Evolutionary conservation across 1,140 invertebrate species (phyloP), one percentile per base, ranked within the genome.

Genomic region (Drosophila gunungcola): DNA sequence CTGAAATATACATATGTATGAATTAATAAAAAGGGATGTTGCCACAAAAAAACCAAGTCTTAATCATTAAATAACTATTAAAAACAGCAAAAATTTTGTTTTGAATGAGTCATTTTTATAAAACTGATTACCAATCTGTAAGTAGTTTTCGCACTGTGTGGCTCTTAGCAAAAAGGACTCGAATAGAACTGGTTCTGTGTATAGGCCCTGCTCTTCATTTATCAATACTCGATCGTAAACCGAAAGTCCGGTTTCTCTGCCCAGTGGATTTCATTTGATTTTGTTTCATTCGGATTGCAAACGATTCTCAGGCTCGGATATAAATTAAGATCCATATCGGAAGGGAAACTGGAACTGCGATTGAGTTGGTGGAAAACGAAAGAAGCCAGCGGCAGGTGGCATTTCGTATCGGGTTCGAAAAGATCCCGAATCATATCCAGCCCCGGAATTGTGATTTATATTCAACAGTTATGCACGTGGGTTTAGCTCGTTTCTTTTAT

Each of bases 321-420:
- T 86, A 80, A 84, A 80, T 89, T 73, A 89, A 89, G 84, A 84
- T 89, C 84, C 79, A 80, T 89, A 89, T 89, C 84, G 64, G 67
- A 70, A 70, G 67, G 67, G 67, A 70, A 70, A 70, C 67, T 70
- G 45, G 46, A 70, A 61, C 49, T 69, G 63, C 32, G 42, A 69
- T 45, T 70, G 67, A 39, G 43, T 49, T 29, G 45, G 34, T 49
- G 41, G 48, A 29, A n/a, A 42, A 3, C 38, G 25, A 49, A 45
- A 45, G 49, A 49, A 63, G 56, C 75, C 51, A 70, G n/a, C 57
- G 54, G 74, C 77, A 78, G 67, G 74, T 78, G 74, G 74, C 55
- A 61, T 73, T 83, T 79, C 64, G 45, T 58, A 75, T 81, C 41
- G 36, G 42, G 52, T 53, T 48, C 4, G 25, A 6, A 60, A 52